Evolutionary conservation across 2,888 invertebrate genomes (phyloP).

Genomic region (Macrosoma leucophasiata): DNA sequence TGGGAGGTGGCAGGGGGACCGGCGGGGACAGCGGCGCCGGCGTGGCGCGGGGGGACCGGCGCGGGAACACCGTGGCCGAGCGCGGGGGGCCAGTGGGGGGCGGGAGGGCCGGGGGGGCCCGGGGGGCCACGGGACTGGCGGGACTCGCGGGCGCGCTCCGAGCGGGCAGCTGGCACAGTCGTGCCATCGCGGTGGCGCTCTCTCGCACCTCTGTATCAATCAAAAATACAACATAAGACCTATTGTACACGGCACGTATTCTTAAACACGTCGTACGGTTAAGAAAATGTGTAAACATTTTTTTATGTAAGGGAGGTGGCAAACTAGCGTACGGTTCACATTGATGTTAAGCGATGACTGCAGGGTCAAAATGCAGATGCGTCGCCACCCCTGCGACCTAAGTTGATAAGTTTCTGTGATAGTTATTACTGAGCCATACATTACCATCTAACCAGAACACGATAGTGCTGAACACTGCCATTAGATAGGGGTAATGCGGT

Average conservation of each 20-base stretch:
- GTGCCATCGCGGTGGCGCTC: slow-evolving; percentile 57
- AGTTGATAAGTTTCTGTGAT: too few species aligned
- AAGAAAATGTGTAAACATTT: too few species aligned
- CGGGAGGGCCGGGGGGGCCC: slow-evolving; percentile 29
- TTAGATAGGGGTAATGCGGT: too few species aligned
- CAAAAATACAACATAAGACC: not conserved
- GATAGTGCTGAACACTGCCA: too few species aligned
- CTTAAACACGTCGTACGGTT: too few species aligned
- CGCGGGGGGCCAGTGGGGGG: slow-evolving; percentile 9
- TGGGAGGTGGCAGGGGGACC: slow-evolving; percentile 23
- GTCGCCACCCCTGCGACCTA: too few species aligned
- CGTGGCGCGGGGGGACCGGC: slow-evolving; percentile 2
- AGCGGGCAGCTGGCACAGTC: slow-evolving; percentile 47
- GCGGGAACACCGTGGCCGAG: slow-evolving; percentile 12
- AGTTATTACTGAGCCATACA: too few species aligned
- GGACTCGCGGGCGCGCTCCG: slow-evolving; percentile 31
- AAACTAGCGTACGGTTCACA: too few species aligned
- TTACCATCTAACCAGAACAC: too few species aligned
- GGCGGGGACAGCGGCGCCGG: slow-evolving; percentile 23
- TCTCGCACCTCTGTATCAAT: slow-evolving; percentile 51
- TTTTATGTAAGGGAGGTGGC: too few species aligned
- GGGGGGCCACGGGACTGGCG: slow-evolving; percentile 27
- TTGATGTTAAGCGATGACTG: too few species aligned
- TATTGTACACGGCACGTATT: not conserved
- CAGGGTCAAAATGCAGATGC: too few species aligned